phyloP scores from a whole-genome alignment of 2,113 vertebrate species.

The Bubo scandiacus region DNA sequence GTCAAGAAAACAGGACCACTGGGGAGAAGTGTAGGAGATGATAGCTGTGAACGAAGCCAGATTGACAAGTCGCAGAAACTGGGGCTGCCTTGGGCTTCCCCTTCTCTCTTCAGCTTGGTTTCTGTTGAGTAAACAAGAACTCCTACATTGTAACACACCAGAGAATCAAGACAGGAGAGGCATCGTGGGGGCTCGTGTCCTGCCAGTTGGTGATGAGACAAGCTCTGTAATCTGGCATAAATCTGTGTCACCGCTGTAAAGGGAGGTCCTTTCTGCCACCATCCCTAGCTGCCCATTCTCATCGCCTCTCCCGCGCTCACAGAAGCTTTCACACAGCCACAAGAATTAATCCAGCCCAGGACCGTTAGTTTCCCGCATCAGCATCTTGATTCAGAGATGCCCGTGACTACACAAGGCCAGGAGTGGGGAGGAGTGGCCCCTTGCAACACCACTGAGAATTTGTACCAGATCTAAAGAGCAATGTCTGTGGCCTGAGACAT shows the following conservation, averaged over 20 bases:
- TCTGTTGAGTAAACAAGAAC: neutral
- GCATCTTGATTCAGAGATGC: neutral
- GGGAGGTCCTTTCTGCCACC: neutral
- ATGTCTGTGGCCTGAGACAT: neutral
- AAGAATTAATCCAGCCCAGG: neutral
- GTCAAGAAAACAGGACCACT: neutral
- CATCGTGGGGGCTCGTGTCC: neutral
- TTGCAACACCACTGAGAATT: neutral
- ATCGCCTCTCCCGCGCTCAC: rapidly evolving
- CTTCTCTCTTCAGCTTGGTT: slow-evolving; percentile 1
- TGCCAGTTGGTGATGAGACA: neutral
- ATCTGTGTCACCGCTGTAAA: neutral
- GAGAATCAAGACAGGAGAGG: neutral
- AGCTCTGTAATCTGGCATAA: neutral
- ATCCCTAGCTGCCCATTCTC: neutral
- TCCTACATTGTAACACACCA: neutral
- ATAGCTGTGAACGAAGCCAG: neutral
- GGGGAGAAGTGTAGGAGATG: neutral
- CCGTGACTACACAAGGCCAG: neutral
- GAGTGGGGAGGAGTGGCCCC: neutral
- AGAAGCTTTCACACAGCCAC: neutral
- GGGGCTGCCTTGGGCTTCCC: neutral
- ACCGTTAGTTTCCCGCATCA: neutral
- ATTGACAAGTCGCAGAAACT: neutral
- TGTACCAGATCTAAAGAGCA: neutral